Evolutionary conservation across 2,888 invertebrate genomes (phyloP).

Genomic region (Aproaerema taeniolella): DNA sequence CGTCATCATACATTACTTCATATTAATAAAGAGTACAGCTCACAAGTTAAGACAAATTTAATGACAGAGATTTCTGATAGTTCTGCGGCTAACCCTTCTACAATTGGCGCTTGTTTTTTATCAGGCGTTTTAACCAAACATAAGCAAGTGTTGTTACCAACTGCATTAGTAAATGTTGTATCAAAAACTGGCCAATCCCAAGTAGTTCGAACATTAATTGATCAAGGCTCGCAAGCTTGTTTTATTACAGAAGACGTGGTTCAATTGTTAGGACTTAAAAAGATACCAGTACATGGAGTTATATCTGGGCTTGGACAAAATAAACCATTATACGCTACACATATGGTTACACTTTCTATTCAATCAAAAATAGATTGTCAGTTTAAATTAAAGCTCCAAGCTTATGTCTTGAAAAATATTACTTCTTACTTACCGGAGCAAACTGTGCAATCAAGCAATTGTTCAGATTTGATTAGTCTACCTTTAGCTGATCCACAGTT

Average conservation of each 20-base stretch:
- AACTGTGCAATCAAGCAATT: slow-evolving; percentile 1
- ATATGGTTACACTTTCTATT: not conserved
- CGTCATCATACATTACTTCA: not conserved
- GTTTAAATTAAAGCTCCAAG: not conserved
- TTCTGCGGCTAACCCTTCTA: not conserved
- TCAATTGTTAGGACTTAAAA: slow-evolving; percentile 17
- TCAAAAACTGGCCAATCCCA: slow-evolving; percentile 12
- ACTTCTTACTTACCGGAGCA: not conserved
- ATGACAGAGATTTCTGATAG: not conserved
- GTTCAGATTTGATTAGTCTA: slow-evolving; percentile 8
- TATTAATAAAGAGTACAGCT: not conserved
- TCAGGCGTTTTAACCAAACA: not conserved
- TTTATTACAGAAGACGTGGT: slow-evolving; percentile 23
- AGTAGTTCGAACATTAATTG: slow-evolving; percentile 21
- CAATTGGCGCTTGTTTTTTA: not conserved
- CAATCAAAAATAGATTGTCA: slow-evolving; percentile 1
- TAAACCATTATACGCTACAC: not conserved
- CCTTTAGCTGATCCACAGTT: slow-evolving; percentile 18
- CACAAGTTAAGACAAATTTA: not conserved
- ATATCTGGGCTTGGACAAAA: slow-evolving; percentile 19
- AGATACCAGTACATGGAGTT: slow-evolving; percentile 2
- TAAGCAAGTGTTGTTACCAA: slow-evolving; percentile 15
- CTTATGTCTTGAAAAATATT: slow-evolving; percentile 3
- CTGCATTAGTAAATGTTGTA: slow-evolving; percentile 19
- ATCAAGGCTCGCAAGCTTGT: slow-evolving; percentile 24